Evolutionary conservation across 2,888 invertebrate genomes (phyloP), one percentile per base, ranked within the genome.

Genomic region (Tetrapedia diversipes): DNA sequence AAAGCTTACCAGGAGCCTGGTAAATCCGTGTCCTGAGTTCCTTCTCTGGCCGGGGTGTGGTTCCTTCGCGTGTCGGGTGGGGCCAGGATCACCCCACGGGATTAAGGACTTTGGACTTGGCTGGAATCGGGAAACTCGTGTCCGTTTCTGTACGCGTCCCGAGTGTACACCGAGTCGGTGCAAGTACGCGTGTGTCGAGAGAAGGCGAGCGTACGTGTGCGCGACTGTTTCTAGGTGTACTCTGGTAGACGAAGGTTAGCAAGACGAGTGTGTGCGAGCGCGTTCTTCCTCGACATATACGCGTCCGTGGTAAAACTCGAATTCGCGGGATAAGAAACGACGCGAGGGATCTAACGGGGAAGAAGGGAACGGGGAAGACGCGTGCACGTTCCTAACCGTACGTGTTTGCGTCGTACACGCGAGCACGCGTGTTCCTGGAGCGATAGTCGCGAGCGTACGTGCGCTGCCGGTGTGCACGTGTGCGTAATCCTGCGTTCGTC

Each of bases 51-150:
- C 76, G 82, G 89, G 89, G 89, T 89, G 89, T 89, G 89, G 89
- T 89, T 88, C 85, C 83, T 86, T 83, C 73, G 79, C 77, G 81
- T 72, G 71, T n/a, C 81, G 82, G 84, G 86, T 81, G 85, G 83
- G 86, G 85, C 80, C 82, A 83, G 85, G 81, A 87, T 88, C 86
- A 86, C 82, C 83, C 85, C 81, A 81, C 81, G 75, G 86, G 86
- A 89, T 89, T 83, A 86, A 87, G 85, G 84, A 89, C 76, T 85
- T 87, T 84, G 87, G 83, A 86, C 80, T 87, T 86, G 81, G 84
- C 76, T 86, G 77, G 82, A 86, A 82, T 83, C 79, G 78, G 81
- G 69, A 84, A 69, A 53, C 68, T 81, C 79, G 77, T 65, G 47
- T 45, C 51, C 64, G 59, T 69, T 51, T 65, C 49, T 63, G 69